phyloP scores from a whole-genome alignment of 2,113 vertebrate genomes.

The Bubo bubo region DNA sequence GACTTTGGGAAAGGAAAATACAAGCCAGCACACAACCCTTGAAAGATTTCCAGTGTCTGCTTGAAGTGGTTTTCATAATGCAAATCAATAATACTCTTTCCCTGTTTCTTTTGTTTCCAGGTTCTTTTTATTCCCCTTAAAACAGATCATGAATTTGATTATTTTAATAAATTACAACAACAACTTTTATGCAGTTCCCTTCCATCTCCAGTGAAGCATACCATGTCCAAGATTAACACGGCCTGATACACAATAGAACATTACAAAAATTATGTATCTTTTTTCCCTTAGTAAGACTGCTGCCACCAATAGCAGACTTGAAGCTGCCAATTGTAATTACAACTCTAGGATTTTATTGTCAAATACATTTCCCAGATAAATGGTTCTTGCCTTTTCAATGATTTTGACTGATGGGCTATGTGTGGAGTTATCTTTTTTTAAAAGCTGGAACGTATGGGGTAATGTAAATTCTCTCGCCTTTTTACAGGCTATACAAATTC shows the following conservation, averaged over 20 bases:
- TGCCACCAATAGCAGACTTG: slow-evolving; percentile 18
- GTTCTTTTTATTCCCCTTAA: background rate
- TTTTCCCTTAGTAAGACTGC: background rate
- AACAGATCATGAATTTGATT: background rate
- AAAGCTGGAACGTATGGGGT: background rate
- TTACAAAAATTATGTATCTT: slow-evolving; percentile 17
- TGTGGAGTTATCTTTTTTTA: background rate
- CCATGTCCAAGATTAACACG: background rate
- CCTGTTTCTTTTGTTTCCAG: background rate
- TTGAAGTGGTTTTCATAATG: background rate
- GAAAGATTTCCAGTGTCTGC: background rate
- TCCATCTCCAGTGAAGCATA: slow-evolving; percentile 18
- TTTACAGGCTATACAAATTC: background rate
- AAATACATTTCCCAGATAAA: slow-evolving; percentile 40
- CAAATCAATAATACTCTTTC: background rate
- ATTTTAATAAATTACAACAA: slow-evolving; percentile 16
- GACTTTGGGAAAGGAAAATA: background rate
- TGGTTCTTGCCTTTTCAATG: slow-evolving; percentile 18
- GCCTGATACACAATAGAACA: background rate
- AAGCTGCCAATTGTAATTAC: slow-evolving; percentile 50
- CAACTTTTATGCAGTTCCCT: background rate
- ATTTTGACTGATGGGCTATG: slow-evolving; percentile 29
- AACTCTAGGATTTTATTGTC: slow-evolving; percentile 42
- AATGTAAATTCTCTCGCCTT: slow-evolving; percentile 18
- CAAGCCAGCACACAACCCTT: background rate